Base-by-base conservation (phyloP, 2,113 vertebrate genomes). In the Glaucomys volans region DNA sequence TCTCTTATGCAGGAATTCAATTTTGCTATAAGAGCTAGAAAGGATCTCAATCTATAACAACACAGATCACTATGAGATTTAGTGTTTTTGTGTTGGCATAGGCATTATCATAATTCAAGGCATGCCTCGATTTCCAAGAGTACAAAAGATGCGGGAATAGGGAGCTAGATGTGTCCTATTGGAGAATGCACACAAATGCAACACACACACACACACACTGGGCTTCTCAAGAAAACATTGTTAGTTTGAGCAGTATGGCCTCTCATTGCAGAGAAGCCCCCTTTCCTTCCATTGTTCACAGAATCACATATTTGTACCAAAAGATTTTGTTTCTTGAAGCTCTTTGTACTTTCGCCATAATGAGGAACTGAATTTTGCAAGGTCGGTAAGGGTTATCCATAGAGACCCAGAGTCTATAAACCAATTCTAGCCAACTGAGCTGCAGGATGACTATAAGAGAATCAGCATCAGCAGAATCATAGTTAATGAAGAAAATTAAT, bases 401-500 rank as follows among this genome's bases (percentile, higher is more conserved):
- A 91, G 92, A 95, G 40, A 86, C 18, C 0, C 77, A 92, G 7
- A 64, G 37, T 85, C 87, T 95, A 90, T 72, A 91, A 91, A 79
- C 87, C 92, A 94, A 24, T 76, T 22, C 14, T 85, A 74, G 83
- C 88, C 86, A 95, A 92, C 32, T 66, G 72, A 64, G 22, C 80
- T 94, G 72, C 75, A 93, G 82, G n/a, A 10, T 26, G 66, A 69
- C 30, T 93, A 22, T 87, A 92, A 96, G 90, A 97, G 44, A 87
- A 97, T 91, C 26, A 87, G 84, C 95, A 95, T 93, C 86, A 94
- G 75, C 77, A 77, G 77, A 96, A 95, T 90, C 66, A 72, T 18
- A 94, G 40, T 37, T 94, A 87, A 76, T 42, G 52, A 81, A 96
- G 40, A 66, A 97, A 97, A 96, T 96, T 87, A 98, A 96, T 95